Evolutionary conservation across 1,140 invertebrate species (phyloP).

Genomic region (Diabrotica virgifera): DNA sequence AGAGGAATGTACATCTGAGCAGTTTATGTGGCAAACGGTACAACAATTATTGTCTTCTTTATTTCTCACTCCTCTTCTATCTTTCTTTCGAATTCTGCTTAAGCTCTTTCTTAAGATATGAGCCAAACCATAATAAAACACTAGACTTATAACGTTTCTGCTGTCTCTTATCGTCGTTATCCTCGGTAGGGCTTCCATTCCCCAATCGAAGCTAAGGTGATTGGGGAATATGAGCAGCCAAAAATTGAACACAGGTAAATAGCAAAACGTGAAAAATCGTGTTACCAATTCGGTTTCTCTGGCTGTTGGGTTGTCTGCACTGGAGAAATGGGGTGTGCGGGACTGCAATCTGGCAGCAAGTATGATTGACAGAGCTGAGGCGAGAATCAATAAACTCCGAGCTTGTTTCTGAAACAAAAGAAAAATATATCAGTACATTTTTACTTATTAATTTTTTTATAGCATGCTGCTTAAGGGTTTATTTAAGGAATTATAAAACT

Average conservation of each 20-base stretch:
- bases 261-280: slow-evolving; percentile 79
- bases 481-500: no score
- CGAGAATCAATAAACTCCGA: slow-evolving; percentile 62
- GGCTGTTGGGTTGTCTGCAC: slow-evolving; percentile 87
- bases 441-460: no score
- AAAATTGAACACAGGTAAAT: slow-evolving; percentile 84
- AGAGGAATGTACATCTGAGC: slow-evolving; percentile 55
- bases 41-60: slow-evolving; percentile 37
- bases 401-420: slow-evolving; percentile 60
- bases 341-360: slow-evolving; percentile 62
- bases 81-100: slow-evolving; percentile 16
- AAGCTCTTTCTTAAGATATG: slow-evolving; percentile 28
- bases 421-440: neutral
- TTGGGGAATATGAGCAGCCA: slow-evolving; percentile 77
- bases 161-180: slow-evolving; percentile 70
- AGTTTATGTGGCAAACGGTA: slow-evolving; percentile 53
- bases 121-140: slow-evolving; percentile 62
- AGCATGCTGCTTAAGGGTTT: no score
- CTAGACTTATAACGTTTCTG: slow-evolving; percentile 68
- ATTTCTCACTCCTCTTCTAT: neutral
- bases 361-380: slow-evolving; percentile 21
- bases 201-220: slow-evolving; percentile 91
- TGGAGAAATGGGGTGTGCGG: slow-evolving; percentile 74
- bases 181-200: slow-evolving; percentile 88
- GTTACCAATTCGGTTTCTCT: slow-evolving; percentile 68